A percentile compares a stretch with the other conserved stretches of the same genome.
Evolutionary conservation across 2,797 vertebrate genomes (phyloP).

Genomic region (Myotis pilosus): DNA sequence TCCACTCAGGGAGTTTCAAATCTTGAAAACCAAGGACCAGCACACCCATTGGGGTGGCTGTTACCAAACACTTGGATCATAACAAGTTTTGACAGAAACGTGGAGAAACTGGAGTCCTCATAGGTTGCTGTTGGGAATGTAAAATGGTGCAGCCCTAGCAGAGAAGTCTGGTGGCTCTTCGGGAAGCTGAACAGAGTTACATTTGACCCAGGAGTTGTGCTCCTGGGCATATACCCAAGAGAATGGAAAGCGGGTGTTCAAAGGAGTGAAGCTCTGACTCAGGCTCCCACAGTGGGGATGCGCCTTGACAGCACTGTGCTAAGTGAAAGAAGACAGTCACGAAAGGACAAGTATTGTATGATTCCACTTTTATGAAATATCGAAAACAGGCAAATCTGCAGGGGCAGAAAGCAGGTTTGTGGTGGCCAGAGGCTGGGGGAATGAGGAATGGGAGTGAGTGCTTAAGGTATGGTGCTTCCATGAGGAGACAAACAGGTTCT

Average conservation of each 20-base stretch:
- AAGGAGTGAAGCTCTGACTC: neutral
- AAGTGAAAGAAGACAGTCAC: neutral
- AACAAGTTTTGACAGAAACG: neutral
- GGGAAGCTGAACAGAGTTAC: neutral
- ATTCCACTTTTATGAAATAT: neutral
- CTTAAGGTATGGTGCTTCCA: neutral
- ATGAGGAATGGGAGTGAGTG: neutral
- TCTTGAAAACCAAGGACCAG: neutral
- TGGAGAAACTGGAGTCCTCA: neutral
- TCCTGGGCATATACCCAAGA: neutral
- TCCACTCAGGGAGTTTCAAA: neutral
- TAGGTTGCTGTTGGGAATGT: accelerated
- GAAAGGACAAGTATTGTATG: neutral
- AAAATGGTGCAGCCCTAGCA: accelerated
- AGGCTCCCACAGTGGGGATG: accelerated
- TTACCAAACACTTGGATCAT: neutral
- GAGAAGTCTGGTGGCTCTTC: neutral
- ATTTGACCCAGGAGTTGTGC: neutral
- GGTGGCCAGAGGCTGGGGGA: neutral
- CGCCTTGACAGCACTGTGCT: neutral
- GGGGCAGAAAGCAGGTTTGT: neutral
- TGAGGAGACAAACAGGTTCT: neutral
- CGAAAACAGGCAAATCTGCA: neutral
- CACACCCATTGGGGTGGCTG: neutral
- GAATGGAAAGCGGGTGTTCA: neutral